phyloP scores from a whole-genome alignment of 1,140 invertebrate genomes.

The Drosophila cardini region DNA sequence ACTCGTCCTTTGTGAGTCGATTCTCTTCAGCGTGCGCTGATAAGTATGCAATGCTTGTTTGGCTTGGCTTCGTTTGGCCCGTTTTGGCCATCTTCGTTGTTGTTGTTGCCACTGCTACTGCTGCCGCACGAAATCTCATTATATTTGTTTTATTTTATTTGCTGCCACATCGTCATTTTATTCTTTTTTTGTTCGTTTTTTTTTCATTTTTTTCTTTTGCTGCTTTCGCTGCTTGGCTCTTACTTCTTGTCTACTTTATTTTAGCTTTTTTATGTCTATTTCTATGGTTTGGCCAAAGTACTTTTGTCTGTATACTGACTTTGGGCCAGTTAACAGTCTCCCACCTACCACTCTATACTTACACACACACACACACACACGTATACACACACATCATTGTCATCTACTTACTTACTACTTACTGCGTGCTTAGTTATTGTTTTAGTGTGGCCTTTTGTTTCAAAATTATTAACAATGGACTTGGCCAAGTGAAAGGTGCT shows the following conservation, averaged over 20 bases:
- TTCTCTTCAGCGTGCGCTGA: constrained; percentile 50
- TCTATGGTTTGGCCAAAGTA: constrained; percentile 47
- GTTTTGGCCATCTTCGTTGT: constrained; percentile 8
- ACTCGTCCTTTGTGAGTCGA: constrained; percentile 1
- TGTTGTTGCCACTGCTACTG: constrained; percentile 12
- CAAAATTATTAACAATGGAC: constrained; percentile 78
- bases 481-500: constrained; percentile 67
- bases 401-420: constrained; percentile 81
- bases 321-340: constrained; percentile 38
- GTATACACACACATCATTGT: constrained; percentile 48
- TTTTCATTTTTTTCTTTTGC: constrained; percentile 54
- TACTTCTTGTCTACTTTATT: constrained; percentile 40
- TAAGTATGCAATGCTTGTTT: constrained; percentile 74
- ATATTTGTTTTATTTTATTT: constrained; percentile 83
- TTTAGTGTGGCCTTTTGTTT: constrained; percentile 80
- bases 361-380: constrained; percentile 8
- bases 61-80: constrained; percentile 35
- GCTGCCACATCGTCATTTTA: constrained; percentile 63
- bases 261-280: constrained; percentile 41
- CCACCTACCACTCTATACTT: not conserved
- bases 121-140: constrained; percentile 76
- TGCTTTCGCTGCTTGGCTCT: constrained; percentile 47
- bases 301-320: constrained; percentile 62
- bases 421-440: constrained; percentile 82
- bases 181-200: too few relatives aligned